These are phyloP conservation scores for Colossoma macropomum DNA, from an alignment of 2,113 vertebrate genomes.

Conservation along the genomic window DNA sequence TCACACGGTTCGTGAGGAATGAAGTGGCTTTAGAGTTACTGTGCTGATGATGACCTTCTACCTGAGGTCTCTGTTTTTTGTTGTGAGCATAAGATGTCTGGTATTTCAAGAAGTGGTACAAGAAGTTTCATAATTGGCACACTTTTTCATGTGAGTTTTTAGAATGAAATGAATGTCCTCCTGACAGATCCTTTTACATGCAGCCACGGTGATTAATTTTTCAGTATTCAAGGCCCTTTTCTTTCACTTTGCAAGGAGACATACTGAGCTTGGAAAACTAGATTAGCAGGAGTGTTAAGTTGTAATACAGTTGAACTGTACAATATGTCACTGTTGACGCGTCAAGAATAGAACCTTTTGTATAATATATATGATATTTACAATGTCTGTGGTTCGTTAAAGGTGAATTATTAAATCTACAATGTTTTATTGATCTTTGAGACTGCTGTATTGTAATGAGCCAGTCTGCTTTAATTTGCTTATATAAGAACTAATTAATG, in stretches of 20 bases:
- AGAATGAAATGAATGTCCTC: neutral
- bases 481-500: neutral
- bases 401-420: neutral
- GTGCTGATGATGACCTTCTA: neutral
- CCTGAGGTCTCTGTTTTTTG: neutral
- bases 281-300: neutral
- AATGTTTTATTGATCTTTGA: neutral
- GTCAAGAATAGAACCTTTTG: neutral
- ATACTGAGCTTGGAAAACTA: neutral
- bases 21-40: neutral
- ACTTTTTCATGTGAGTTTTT: neutral
- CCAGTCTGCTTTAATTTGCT: neutral
- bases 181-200: neutral
- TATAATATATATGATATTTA: neutral
- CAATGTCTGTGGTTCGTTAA: neutral
- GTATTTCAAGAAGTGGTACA: neutral
- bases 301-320: neutral
- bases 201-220: neutral
- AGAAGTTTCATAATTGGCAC: neutral
- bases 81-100: neutral
- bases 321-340: neutral
- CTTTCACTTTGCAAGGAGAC: conserved; percentile 24
- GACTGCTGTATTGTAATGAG: neutral
- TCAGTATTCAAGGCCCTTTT: neutral
- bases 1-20: neutral